These are phyloP conservation scores for Tachuris rubrigastra DNA, from an alignment of 2,113 vertebrate genomes.

Conservation along the genomic window DNA sequence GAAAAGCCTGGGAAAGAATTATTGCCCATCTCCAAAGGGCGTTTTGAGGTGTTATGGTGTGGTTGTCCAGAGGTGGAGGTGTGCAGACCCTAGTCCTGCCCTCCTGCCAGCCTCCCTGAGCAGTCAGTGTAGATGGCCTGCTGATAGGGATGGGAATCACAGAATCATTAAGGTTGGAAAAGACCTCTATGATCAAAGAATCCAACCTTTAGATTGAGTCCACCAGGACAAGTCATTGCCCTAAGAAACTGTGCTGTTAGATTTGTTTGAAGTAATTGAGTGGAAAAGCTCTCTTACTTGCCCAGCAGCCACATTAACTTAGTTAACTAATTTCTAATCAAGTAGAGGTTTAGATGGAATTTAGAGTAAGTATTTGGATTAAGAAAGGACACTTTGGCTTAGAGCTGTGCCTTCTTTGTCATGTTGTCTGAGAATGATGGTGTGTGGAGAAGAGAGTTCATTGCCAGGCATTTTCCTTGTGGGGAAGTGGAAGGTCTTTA, in stretches of 20 bases:
- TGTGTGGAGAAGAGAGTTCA: not conserved
- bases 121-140: not conserved
- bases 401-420: not conserved
- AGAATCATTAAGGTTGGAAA: not conserved
- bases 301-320: not conserved
- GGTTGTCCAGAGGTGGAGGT: not conserved
- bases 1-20: not conserved
- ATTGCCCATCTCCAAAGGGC: not conserved
- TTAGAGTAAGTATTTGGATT: not conserved
- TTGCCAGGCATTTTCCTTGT: not conserved
- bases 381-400: not conserved
- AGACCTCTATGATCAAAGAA: not conserved
- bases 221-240: too few species aligned
- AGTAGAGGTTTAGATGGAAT: not conserved
- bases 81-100: not conserved
- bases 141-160: fast-evolving
- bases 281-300: not conserved
- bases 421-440: not conserved
- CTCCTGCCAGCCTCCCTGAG: not conserved
- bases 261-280: not conserved
- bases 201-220: not conserved
- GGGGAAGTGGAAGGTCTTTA: not conserved
- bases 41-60: not conserved
- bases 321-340: not conserved
- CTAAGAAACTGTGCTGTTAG: not conserved